A percentile compares a stretch with the other conserved stretches of the same genome.
Evolutionary conservation across 2,888 invertebrate species (phyloP).

Genomic region (Catocala fraxini): DNA sequence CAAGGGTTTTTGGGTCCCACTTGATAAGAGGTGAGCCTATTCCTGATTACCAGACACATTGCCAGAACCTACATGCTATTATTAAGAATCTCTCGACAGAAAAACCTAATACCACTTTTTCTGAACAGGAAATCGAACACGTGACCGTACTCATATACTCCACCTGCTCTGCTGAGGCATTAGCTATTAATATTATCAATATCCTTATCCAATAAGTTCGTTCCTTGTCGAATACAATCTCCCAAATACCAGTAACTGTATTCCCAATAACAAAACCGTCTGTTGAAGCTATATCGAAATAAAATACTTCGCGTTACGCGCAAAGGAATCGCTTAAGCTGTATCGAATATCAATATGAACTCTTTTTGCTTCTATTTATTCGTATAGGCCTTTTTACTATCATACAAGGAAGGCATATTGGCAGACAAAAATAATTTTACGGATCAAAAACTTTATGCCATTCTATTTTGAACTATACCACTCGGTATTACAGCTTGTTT

Average conservation of each 20-base stretch:
- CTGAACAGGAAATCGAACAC: too few relatives aligned
- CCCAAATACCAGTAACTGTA: neutral
- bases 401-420: constrained; percentile 41
- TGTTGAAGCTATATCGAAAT: constrained; percentile 8
- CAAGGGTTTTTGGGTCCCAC: too few relatives aligned
- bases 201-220: constrained; percentile 1
- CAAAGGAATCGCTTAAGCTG: constrained; percentile 45
- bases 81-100: too few relatives aligned
- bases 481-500: constrained; percentile 17
- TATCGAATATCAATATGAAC: constrained; percentile 49
- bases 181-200: too few relatives aligned
- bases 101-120: too few relatives aligned
- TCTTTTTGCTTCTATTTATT: constrained; percentile 36
- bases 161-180: too few relatives aligned
- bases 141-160: too few relatives aligned
- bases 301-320: constrained; percentile 19
- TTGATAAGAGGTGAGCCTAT: too few relatives aligned
- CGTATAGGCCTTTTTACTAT: constrained; percentile 42
- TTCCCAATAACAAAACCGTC: constrained; percentile 5
- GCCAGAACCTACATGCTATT: too few relatives aligned
- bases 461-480: constrained; percentile 31
- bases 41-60: too few relatives aligned
- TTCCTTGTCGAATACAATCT: neutral
- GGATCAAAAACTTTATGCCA: constrained; percentile 13
- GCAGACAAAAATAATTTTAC: constrained; percentile 35